Percentiles rank a stretch among this genome's conserved stretches.
Conservation (phyloP, 2,797 vertebrate species). For the Leptatherina wallacei region DNA sequence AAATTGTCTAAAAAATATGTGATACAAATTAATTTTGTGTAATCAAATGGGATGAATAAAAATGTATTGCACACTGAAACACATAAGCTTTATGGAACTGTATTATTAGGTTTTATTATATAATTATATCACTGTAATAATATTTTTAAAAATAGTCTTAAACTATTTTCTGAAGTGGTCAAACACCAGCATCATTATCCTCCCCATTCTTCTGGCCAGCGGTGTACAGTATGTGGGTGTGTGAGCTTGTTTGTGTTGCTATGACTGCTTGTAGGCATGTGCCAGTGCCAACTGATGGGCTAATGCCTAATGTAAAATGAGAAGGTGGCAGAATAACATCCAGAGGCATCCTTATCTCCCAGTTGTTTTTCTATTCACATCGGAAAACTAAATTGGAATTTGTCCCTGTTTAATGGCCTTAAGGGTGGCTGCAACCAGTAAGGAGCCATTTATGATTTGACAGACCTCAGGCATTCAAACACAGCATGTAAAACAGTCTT, state of each 20-base stretch:
- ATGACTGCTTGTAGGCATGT: slow-evolving; percentile 60
- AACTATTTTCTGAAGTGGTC: slow-evolving; percentile 19
- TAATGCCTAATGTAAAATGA: slow-evolving; percentile 72
- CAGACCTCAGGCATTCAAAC: slow-evolving; percentile 51
- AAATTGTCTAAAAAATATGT: background rate
- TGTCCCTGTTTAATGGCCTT: slow-evolving; percentile 45
- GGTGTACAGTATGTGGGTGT: slow-evolving; percentile 46
- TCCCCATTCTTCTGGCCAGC: slow-evolving; percentile 25
- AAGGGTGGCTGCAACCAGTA: slow-evolving; percentile 46
- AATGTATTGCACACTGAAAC: background rate
- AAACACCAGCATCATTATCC: slow-evolving; percentile 33
- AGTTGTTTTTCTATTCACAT: slow-evolving; percentile 63
- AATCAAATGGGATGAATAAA: background rate
- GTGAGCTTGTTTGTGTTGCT: slow-evolving; percentile 46
- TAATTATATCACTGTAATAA: slow-evolving; percentile 5
- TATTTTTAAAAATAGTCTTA: background rate
- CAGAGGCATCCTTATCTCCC: slow-evolving; percentile 64
- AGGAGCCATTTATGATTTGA: slow-evolving; percentile 58
- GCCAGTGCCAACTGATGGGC: slow-evolving; percentile 63
- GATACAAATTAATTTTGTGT: background rate
- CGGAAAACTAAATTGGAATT: slow-evolving; percentile 44
- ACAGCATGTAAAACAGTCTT: slow-evolving; percentile 42
- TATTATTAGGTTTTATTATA: background rate
- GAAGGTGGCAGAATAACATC: slow-evolving; percentile 71
- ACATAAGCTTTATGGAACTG: background rate